Percentiles rank a stretch among this genome's conserved stretches.
These are phyloP conservation scores for Euproctis similis DNA, from an alignment of 2,888 invertebrate genomes.

Conservation along the genomic window DNA sequence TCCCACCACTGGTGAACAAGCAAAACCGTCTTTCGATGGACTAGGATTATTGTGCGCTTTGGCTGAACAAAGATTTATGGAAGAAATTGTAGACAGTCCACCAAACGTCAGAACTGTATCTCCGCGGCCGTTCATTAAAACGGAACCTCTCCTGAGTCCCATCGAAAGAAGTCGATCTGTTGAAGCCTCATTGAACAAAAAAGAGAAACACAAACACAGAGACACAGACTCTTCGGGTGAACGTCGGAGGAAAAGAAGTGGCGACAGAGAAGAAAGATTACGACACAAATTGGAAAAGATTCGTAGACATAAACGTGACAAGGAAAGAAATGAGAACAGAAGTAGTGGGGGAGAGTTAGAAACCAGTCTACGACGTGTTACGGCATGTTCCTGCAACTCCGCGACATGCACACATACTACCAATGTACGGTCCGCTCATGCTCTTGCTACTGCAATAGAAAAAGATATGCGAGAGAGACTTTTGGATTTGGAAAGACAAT, in stretches of 20 bases:
- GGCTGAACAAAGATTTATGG: constrained; percentile 88
- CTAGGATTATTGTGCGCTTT: constrained; percentile 87
- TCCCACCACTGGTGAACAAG: constrained; percentile 38
- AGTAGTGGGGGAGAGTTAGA: constrained; percentile 55
- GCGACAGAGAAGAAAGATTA: constrained; percentile 57
- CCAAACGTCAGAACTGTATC: constrained; percentile 29
- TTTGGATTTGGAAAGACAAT: constrained; percentile 87
- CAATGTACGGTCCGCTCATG: constrained; percentile 66
- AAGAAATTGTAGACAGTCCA: constrained; percentile 78
- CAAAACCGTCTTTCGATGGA: constrained; percentile 75
- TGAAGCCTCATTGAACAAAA: constrained; percentile 35
- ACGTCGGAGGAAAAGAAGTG: constrained; percentile 50
- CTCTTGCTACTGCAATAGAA: constrained; percentile 83
- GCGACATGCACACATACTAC: constrained; percentile 44
- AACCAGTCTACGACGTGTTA: constrained; percentile 56
- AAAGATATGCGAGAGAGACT: constrained; percentile 87
- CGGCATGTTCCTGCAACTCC: constrained; percentile 52
- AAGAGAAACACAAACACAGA: constrained; percentile 54
- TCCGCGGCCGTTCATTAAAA: constrained; percentile 55
- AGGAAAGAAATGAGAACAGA: constrained; percentile 44
- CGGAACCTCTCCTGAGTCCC: constrained; percentile 52
- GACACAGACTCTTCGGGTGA: constrained; percentile 60
- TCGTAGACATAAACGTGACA: constrained; percentile 58
- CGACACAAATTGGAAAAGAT: constrained; percentile 65
- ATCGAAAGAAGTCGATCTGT: constrained; percentile 36